Evolutionary conservation across 2,888 invertebrate genomes (phyloP), one percentile per base, ranked within the genome.

Genomic region (Tethea ocularis): DNA sequence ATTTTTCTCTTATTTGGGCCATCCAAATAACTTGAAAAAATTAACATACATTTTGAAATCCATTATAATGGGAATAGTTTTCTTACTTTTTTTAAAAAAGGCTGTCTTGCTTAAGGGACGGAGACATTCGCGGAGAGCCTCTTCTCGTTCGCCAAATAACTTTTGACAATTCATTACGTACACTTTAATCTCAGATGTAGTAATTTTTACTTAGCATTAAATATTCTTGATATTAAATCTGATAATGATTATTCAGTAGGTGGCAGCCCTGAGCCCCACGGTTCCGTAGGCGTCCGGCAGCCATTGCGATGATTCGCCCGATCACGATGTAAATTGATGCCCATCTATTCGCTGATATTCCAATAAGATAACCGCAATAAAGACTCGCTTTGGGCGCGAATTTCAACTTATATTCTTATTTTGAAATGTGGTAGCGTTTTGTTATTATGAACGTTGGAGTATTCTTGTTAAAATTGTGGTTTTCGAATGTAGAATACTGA

Each of bases 261-360:
- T 46, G 46, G 20, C 46, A 46, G 10, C 46, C 46, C 46, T 46
- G 15, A 7, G 17, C n/a, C 7, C 13, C 36, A 36, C 20, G 20
- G 46, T 46, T 20, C 46, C 64, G 57, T 54, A 57, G 65, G 64
- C 61, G 51, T 63, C 58, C 68, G 59, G 68, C 66, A 65, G 65
- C 65, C 13, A 57, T 63, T 61, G 64, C 61, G 58, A 62, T 46
- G 46, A 46, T 46, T 46, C 46, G 23, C 60, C 51, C 66, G 64
- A 74, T 80, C 72, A 67, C 63, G 60, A 80, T 79, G 77, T 69
- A 80, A 77, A 81, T 80, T 71, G 72, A 64, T 67, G 59, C 64
- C 64, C 61, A 63, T 65, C 61, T 38, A 33, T 55, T 54, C 57
- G 7, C 46, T 20, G 46, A 46, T 46, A 46, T 46, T 46, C 46